phyloP scores from a whole-genome alignment of 2,113 vertebrate genomes.

The Sorex araneus region DNA sequence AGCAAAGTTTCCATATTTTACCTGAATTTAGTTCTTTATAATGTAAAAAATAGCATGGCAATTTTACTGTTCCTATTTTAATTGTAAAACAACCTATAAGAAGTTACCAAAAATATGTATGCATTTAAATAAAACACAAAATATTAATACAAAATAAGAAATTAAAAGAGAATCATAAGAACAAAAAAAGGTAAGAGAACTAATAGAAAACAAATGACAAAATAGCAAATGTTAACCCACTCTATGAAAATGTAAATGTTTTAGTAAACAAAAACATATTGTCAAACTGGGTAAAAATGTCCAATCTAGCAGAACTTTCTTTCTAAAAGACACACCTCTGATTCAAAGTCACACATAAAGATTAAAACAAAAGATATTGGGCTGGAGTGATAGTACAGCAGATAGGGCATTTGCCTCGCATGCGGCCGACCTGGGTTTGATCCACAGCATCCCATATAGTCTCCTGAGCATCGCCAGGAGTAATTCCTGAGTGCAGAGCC shows the following conservation, averaged over 20 bases:
- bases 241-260: neutral
- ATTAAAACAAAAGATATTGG: neutral
- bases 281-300: neutral
- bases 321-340: neutral
- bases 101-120: neutral
- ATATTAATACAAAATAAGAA: slow-evolving; percentile 40
- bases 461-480: no score
- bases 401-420: no score
- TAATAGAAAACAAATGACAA: neutral
- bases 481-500: no score
- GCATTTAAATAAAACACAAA: slow-evolving; percentile 6
- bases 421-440: no score
- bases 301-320: neutral
- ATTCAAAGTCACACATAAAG: slow-evolving; percentile 8
- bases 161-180: neutral
- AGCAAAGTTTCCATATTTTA: slow-evolving; percentile 39
- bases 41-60: slow-evolving; percentile 1
- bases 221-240: neutral
- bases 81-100: slow-evolving; percentile 24
- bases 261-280: slow-evolving; percentile 45
- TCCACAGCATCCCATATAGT: no score
- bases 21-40: slow-evolving; percentile 25
- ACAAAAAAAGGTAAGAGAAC: neutral
- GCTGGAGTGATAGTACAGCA: no score
- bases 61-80: neutral